phyloP scores from a whole-genome alignment of 2,797 vertebrate genomes.

The Notamacropus eugenii region DNA sequence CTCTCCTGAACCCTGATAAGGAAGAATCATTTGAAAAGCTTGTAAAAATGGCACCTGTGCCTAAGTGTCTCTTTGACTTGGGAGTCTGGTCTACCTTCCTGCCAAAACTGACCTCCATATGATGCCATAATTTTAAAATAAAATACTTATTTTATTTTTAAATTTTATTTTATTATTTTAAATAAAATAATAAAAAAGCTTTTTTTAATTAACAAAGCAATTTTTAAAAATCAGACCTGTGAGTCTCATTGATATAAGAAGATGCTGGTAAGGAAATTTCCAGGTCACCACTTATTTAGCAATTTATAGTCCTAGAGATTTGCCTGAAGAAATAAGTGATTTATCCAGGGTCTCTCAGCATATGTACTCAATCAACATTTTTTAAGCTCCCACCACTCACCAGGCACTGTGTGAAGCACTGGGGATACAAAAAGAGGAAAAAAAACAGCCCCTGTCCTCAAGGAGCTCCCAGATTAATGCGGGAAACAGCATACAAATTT shows the following conservation, averaged over 20 bases:
- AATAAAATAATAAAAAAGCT: too few species aligned
- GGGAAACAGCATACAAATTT: not conserved
- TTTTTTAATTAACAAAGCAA: not conserved
- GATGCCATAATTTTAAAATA: not conserved
- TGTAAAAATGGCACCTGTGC: not conserved
- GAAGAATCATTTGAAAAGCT: not conserved
- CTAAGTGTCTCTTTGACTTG: not conserved
- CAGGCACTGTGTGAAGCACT: not conserved
- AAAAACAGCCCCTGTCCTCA: too few species aligned
- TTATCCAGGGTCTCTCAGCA: not conserved
- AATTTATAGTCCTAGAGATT: not conserved
- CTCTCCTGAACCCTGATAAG: not conserved
- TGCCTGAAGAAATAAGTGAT: not conserved
- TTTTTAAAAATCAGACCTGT: not conserved
- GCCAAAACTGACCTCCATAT: not conserved
- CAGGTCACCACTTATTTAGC: not conserved
- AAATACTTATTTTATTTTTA: not conserved
- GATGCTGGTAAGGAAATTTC: not conserved
- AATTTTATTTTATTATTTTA: too few species aligned
- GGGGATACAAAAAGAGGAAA: not conserved
- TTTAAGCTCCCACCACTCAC: not conserved
- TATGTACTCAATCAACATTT: not conserved
- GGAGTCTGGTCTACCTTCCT: not conserved
- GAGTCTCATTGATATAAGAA: not conserved
- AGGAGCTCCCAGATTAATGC: not conserved